These are phyloP conservation scores for Byasa hedistus DNA, from an alignment of 2,888 invertebrate genomes.

Conservation along the genomic window DNA sequence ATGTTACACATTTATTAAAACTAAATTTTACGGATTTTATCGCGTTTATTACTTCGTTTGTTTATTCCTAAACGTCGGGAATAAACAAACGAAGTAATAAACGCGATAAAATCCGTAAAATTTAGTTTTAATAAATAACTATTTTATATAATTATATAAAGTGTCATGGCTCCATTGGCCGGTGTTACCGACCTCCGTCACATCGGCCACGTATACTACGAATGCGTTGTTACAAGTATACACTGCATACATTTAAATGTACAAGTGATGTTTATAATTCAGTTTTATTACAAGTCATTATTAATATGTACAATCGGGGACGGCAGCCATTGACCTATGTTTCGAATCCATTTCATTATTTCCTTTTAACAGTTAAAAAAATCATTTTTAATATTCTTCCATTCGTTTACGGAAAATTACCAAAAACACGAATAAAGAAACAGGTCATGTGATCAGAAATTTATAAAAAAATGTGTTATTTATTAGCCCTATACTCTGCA, in stretches of 20 bases:
- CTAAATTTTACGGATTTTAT: too few relatives aligned
- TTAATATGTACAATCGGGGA: background rate
- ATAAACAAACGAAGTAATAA: too few relatives aligned
- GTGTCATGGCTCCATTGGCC: too few relatives aligned
- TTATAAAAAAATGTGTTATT: too few relatives aligned
- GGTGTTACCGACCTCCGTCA: slow-evolving; percentile 6
- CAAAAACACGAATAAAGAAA: background rate
- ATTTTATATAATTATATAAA: too few relatives aligned
- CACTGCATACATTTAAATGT: slow-evolving; percentile 16
- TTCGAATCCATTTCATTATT: background rate
- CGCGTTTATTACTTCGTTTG: too few relatives aligned
- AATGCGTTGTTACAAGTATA: background rate
- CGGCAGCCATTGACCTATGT: background rate
- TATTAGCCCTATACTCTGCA: too few relatives aligned
- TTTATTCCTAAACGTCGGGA: too few relatives aligned
- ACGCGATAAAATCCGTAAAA: too few relatives aligned
- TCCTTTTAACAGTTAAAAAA: background rate
- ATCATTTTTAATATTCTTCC: background rate
- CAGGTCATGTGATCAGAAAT: background rate
- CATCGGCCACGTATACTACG: background rate
- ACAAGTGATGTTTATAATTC: slow-evolving; percentile 5
- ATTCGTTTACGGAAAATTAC: background rate
- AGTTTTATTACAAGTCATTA: slow-evolving; percentile 5
- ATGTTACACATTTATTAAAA: too few relatives aligned
- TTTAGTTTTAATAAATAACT: too few relatives aligned